A percentile compares a stretch with the other conserved stretches of the same genome.
Evolutionary conservation across 2,888 invertebrate species (phyloP).

Genomic region (Lydus trimaculatus): DNA sequence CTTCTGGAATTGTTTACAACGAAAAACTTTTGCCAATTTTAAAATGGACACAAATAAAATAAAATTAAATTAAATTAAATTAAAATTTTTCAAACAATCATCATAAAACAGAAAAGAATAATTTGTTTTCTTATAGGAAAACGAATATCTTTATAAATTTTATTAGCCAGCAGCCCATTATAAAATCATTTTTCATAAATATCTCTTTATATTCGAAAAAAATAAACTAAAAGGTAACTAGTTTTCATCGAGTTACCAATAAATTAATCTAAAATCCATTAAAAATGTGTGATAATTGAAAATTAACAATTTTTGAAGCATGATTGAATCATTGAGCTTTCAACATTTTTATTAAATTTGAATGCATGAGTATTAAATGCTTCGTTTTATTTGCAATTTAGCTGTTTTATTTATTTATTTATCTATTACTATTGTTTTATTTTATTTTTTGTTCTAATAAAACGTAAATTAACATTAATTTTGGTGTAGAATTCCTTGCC

Average conservation of each 20-base stretch:
- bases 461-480: conserved; percentile 43
- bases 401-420: not conserved
- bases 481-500: conserved; percentile 74
- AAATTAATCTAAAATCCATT: no score
- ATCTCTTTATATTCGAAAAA: no score
- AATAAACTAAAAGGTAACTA: conserved; percentile 20
- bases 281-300: no score
- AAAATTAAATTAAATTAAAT: no score
- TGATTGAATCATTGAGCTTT: not conserved
- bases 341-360: not conserved
- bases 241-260: no score
- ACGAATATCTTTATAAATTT: no score
- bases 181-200: conserved; percentile 12
- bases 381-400: not conserved
- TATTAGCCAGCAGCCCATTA: no score
- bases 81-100: no score
- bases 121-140: no score
- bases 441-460: not conserved
- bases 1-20: conserved; percentile 28
- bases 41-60: conserved; percentile 29
- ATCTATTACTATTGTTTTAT: not conserved
- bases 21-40: conserved; percentile 35
- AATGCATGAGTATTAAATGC: not conserved
- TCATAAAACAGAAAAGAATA: no score
- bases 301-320: no score